These are phyloP conservation scores for Neotoxoptera formosana DNA, from an alignment of 1,140 invertebrate genomes.

Conservation along the genomic window DNA sequence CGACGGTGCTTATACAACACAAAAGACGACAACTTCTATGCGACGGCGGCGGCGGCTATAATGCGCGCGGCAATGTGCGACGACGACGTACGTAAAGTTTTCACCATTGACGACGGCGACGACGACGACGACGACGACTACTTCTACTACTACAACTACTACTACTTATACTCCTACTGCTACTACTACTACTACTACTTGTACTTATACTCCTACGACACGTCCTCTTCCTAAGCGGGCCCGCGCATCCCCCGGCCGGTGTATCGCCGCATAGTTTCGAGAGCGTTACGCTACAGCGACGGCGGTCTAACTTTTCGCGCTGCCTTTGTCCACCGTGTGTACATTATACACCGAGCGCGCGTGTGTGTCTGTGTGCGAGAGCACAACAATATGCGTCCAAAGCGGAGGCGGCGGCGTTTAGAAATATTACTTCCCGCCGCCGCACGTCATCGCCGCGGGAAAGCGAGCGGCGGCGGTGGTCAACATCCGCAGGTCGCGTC, in stretches of 20 bases:
- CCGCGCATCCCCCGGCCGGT: background rate
- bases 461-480: background rate
- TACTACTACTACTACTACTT: no score
- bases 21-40: slow-evolving; percentile 6
- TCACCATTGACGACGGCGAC: background rate
- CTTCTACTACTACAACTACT: background rate
- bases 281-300: slow-evolving; percentile 18
- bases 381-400: background rate
- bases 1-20: background rate
- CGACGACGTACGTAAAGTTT: slow-evolving; percentile 6
- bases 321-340: background rate
- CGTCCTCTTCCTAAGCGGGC: background rate
- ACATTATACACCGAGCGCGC: background rate
- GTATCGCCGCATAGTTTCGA: slow-evolving; percentile 10
- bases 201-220: background rate
- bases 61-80: background rate
- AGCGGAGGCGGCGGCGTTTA: background rate
- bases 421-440: background rate
- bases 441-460: background rate
- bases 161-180: background rate
- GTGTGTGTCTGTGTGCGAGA: background rate
- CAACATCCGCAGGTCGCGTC: background rate
- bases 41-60: background rate
- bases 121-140: background rate
- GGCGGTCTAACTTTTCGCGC: background rate